Percentiles rank a stretch among this genome's conserved stretches.
These are phyloP conservation scores for Azemiops feae DNA, from an alignment of 2,113 vertebrate genomes.

Conservation along the genomic window DNA sequence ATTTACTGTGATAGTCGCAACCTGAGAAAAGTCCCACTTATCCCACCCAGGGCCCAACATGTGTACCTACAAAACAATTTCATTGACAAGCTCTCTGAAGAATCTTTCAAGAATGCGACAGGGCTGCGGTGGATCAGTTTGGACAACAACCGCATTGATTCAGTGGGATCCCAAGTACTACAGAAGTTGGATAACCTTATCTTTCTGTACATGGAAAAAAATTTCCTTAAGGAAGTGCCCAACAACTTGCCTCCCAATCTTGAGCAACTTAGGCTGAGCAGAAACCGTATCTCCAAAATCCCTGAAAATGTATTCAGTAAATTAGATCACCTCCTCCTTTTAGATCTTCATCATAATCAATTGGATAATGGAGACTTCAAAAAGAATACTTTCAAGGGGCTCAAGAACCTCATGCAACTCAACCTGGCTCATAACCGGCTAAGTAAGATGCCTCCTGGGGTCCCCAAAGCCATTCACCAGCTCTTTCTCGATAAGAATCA, in stretches of 20 bases:
- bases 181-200: conserved; percentile 83
- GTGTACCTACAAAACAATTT: conserved; percentile 97
- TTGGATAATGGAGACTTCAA: conserved; percentile 85
- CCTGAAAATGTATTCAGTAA: conserved; percentile 84
- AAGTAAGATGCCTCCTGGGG: conserved; percentile 86
- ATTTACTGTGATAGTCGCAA: conserved; percentile 97
- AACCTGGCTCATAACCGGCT: conserved; percentile 91
- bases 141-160: conserved; percentile 91
- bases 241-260: conserved; percentile 81
- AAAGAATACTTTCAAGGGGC: conserved; percentile 87
- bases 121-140: conserved; percentile 90
- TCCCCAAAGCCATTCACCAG: conserved; percentile 84
- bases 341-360: conserved; percentile 92
- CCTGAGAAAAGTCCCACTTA: conserved; percentile 84
- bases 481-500: conserved; percentile 93
- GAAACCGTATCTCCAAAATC: conserved; percentile 89
- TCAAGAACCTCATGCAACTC: conserved; percentile 92
- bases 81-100: conserved; percentile 85
- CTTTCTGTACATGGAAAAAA: conserved; percentile 89
- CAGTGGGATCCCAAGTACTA: conserved; percentile 84
- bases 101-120: conserved; percentile 86
- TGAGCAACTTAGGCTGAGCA: conserved; percentile 90
- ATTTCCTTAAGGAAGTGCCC: conserved; percentile 89
- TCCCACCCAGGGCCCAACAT: conserved; percentile 87
- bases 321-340: conserved; percentile 84